Evolutionary conservation across 2,888 invertebrate species (phyloP).

Genomic region (Microchrysa polita): DNA sequence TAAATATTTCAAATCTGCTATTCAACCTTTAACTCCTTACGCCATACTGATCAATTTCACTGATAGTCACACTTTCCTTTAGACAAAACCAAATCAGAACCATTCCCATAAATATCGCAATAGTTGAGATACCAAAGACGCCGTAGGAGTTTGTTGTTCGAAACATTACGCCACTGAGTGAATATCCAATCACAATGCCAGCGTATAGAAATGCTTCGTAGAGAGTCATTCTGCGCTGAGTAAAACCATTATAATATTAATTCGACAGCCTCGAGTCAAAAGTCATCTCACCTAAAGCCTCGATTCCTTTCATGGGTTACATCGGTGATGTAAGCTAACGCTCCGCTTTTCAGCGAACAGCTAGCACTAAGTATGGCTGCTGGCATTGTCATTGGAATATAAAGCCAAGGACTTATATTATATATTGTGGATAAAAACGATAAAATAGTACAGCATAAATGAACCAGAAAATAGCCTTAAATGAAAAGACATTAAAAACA

Average conservation of each 20-base stretch:
- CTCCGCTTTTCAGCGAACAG: constrained; percentile 70
- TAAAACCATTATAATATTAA: neutral
- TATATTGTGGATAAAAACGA: constrained; percentile 55
- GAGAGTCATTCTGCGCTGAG: constrained; percentile 62
- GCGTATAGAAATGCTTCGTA: constrained; percentile 72
- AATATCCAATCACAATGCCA: constrained; percentile 71
- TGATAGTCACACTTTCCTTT: constrained; percentile 58
- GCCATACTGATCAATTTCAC: constrained; percentile 51
- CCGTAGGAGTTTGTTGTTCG: constrained; percentile 59
- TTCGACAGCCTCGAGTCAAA: neutral
- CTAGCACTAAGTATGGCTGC: constrained; percentile 71
- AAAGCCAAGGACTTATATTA: constrained; percentile 62
- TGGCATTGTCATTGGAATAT: constrained; percentile 69
- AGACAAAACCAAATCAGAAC: constrained; percentile 58
- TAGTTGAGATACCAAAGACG: constrained; percentile 58
- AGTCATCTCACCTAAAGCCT: constrained; percentile 67
- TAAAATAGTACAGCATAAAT: constrained; percentile 54
- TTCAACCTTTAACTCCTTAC: constrained; percentile 50
- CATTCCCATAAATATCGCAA: constrained; percentile 55
- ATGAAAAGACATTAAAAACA: neutral
- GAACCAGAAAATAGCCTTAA: constrained; percentile 20
- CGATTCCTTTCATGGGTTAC: constrained; percentile 69
- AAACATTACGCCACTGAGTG: constrained; percentile 71
- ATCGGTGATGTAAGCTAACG: constrained; percentile 75
- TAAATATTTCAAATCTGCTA: too few species aligned